Percentiles rank a stretch among this genome's conserved stretches.
Evolutionary conservation across 2,113 vertebrate genomes (phyloP).

Genomic region (Irena cyanogastra): DNA sequence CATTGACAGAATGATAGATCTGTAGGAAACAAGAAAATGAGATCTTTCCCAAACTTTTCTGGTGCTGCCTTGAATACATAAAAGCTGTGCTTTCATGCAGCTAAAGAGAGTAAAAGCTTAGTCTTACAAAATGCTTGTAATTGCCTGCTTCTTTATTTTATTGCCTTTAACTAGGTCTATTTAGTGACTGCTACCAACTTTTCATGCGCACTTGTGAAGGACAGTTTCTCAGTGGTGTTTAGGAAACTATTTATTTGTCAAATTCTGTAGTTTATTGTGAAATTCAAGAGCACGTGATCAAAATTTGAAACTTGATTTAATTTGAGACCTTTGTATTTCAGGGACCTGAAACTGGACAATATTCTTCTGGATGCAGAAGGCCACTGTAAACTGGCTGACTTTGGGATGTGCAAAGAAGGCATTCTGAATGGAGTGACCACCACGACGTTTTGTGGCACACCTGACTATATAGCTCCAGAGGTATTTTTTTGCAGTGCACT

Average conservation of each 20-base stretch:
- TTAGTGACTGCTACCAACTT: background rate
- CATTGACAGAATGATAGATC: background rate
- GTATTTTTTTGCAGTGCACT: slow-evolving; percentile 63
- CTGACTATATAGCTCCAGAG: slow-evolving; percentile 98
- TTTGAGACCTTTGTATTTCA: slow-evolving; percentile 52
- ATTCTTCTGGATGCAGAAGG: slow-evolving; percentile 97
- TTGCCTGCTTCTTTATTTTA: background rate
- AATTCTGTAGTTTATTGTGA: background rate
- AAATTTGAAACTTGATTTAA: background rate
- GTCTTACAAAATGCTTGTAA: background rate
- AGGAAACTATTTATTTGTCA: background rate
- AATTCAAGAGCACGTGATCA: background rate
- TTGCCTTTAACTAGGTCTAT: background rate
- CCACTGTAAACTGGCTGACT: slow-evolving; percentile 98
- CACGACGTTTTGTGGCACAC: slow-evolving; percentile 97
- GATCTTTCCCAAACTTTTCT: background rate
- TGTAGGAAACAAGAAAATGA: background rate
- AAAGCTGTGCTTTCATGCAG: background rate
- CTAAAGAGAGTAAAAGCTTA: background rate
- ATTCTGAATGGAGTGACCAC: slow-evolving; percentile 95
- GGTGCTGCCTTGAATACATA: background rate
- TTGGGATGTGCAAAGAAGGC: slow-evolving; percentile 98
- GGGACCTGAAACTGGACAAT: slow-evolving; percentile 99
- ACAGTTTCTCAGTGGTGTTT: background rate
- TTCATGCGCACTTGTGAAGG: background rate